phyloP scores from a whole-genome alignment of 2,888 invertebrate genomes.

The Stenoptilia bipunctidactyla region DNA sequence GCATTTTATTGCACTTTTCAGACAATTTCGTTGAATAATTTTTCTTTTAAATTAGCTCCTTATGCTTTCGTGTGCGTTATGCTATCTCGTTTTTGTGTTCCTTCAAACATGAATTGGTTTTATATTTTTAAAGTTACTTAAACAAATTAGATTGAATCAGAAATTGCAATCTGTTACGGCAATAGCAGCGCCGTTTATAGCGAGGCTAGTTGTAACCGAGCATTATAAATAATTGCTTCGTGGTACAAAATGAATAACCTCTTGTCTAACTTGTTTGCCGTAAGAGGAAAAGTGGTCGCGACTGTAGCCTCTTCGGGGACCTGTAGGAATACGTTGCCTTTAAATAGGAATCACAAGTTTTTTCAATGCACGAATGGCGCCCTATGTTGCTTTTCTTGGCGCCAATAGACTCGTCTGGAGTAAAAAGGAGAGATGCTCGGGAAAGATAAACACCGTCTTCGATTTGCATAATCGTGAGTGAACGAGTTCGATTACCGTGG shows the following conservation, averaged over 20 bases:
- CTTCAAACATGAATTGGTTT: too few relatives aligned
- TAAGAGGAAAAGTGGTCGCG: constrained; percentile 37
- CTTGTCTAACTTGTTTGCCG: constrained; percentile 37
- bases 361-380: neutral
- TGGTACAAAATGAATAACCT: constrained; percentile 37
- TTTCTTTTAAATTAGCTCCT: too few relatives aligned
- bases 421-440: neutral
- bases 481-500: neutral
- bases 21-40: too few relatives aligned
- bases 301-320: constrained; percentile 9
- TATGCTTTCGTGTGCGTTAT: too few relatives aligned
- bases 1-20: too few relatives aligned
- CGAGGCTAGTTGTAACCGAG: neutral
- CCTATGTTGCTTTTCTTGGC: neutral
- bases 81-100: too few relatives aligned
- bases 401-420: neutral
- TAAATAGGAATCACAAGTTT: neutral
- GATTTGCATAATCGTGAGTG: neutral
- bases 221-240: constrained; percentile 25
- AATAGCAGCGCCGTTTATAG: constrained; percentile 5
- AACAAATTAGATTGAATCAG: neutral
- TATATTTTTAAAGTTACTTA: too few relatives aligned
- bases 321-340: constrained; percentile 13
- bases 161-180: neutral
- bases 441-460: neutral